Evolutionary conservation across 30 jellyfish, hydroid and myxozoan genomes (phyloP), one percentile per base, ranked within the genome.

Genomic region (Cassiopea andromeda): DNA sequence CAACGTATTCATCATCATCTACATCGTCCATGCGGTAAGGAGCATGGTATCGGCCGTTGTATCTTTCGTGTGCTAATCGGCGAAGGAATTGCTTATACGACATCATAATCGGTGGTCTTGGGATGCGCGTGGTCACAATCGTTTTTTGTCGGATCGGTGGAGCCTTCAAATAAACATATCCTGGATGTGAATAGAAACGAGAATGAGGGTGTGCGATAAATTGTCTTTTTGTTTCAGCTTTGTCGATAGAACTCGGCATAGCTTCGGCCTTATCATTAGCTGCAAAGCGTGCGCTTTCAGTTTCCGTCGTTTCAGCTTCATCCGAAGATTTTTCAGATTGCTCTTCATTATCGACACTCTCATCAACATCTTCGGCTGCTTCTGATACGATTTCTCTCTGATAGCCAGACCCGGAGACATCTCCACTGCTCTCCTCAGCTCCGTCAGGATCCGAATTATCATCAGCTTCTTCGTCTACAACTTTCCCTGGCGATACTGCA

Each of bases 131-230:
- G 16, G 98, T 89, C 13, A 94, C 98, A 48, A 94, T 94, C 69
- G 98, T 94, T 69, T 91, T 94, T 69, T 94, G 98, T 9, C 95
- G 91, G 78, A 94, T 94, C 44, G 98, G 98, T 5, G 98, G 98
- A 19, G 98, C 97, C 73, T 94, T 94, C 89, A 94, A 64, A 69
- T 94, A 94, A 8, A 94, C 98, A 75, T 89, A 94, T 6, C 98
- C 98, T 60, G 94, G 90, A 61, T 93, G 89, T 47, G 93, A 80
- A 68, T 83, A 89, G 69, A 49, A 94, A 43, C 81, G 93, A 6
- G 92, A 81, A 48, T 66, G 87, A 12, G 98, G 97, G 72, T 96
- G 95, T 9, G 98, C 91, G 77, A 94, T 94, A 50, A 54, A 94
- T 85, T 94, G 98, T 48, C 98, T 82, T 81, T 90, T 94, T 44